These are phyloP conservation scores for Ceratina calcarata DNA, from an alignment of 1,140 invertebrate genomes.

Conservation along the genomic window DNA sequence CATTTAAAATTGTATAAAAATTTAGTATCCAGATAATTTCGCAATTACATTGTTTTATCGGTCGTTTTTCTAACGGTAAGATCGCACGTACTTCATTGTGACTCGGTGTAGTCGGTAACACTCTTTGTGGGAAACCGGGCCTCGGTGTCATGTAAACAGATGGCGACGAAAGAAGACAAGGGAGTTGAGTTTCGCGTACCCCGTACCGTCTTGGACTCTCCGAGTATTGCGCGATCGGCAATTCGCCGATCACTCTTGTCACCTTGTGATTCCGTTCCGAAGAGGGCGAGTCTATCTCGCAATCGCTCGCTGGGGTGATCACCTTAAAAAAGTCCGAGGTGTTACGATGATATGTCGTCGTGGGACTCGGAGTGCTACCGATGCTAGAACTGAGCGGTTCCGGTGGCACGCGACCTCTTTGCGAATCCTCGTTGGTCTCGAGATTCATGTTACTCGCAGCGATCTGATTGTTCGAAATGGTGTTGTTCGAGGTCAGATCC, in stretches of 20 bases:
- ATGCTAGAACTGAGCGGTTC: constrained; percentile 76
- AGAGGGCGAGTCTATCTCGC: constrained; percentile 79
- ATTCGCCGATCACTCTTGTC: constrained; percentile 90
- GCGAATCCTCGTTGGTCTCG: constrained; percentile 67
- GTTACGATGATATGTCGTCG: constrained; percentile 77
- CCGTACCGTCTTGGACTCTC: constrained; percentile 94
- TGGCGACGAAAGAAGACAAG: constrained; percentile 84
- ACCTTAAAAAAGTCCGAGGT: constrained; percentile 82
- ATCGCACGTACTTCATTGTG: constrained; percentile 72
- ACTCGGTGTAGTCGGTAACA: constrained; percentile 80
- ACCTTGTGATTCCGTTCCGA: constrained; percentile 83
- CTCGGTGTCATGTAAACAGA: constrained; percentile 84
- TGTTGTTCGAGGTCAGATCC: constrained; percentile 71
- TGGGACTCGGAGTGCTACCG: constrained; percentile 78
- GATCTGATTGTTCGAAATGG: constrained; percentile 50
- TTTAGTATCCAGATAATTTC: too few relatives aligned
- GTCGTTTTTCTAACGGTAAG: neutral
- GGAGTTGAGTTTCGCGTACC: constrained; percentile 81
- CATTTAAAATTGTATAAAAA: too few relatives aligned
- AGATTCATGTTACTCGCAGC: constrained; percentile 65
- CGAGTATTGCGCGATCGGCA: constrained; percentile 95
- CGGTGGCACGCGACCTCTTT: constrained; percentile 70
- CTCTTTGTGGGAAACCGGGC: constrained; percentile 87
- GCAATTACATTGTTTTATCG: neutral
- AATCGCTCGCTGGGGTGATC: constrained; percentile 79